phyloP scores from a whole-genome alignment of 2,888 invertebrate genomes.

The Orchesella flavescens region DNA sequence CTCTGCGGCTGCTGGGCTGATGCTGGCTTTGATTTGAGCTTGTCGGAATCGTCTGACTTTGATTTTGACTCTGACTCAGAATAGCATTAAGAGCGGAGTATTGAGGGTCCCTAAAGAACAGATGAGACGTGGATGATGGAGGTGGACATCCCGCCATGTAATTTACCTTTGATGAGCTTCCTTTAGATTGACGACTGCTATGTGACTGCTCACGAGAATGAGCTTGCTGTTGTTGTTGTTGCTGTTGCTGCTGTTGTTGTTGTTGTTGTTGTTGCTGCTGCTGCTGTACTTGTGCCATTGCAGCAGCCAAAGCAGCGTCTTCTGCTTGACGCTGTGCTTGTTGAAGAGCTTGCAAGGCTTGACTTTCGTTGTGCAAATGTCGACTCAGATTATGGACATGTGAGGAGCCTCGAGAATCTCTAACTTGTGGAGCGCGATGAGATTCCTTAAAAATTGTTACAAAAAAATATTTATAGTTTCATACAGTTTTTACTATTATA shows the following conservation, averaged over 20 bases:
- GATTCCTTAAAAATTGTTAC: constrained; percentile 74
- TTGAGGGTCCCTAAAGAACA: constrained; percentile 69
- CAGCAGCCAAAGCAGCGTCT: constrained; percentile 72
- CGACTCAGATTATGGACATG: constrained; percentile 70
- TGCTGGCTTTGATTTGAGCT: constrained; percentile 68
- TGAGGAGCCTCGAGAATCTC: constrained; percentile 70
- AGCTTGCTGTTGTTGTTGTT: constrained; percentile 67
- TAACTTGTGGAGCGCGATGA: constrained; percentile 71
- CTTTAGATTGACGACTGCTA: constrained; percentile 66
- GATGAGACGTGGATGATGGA: constrained; percentile 69
- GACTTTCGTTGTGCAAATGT: constrained; percentile 67
- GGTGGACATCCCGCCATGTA: constrained; percentile 67
- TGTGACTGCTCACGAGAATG: constrained; percentile 72
- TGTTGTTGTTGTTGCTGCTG: constrained; percentile 71
- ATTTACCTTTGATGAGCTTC: constrained; percentile 69
- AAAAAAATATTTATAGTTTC: constrained; percentile 75
- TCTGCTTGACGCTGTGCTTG: constrained; percentile 72
- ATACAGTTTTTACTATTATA: constrained; percentile 54
- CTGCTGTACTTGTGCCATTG: constrained; percentile 72
- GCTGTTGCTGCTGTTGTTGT: constrained; percentile 71
- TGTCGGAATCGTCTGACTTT: constrained; percentile 61
- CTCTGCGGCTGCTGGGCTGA: constrained; percentile 68
- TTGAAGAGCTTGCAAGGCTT: constrained; percentile 73
- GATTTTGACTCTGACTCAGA: constrained; percentile 69
- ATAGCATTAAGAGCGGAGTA: constrained; percentile 67